These are phyloP conservation scores for Cinclus cinclus DNA, from an alignment of 2,113 vertebrate species.

Conservation along the genomic window DNA sequence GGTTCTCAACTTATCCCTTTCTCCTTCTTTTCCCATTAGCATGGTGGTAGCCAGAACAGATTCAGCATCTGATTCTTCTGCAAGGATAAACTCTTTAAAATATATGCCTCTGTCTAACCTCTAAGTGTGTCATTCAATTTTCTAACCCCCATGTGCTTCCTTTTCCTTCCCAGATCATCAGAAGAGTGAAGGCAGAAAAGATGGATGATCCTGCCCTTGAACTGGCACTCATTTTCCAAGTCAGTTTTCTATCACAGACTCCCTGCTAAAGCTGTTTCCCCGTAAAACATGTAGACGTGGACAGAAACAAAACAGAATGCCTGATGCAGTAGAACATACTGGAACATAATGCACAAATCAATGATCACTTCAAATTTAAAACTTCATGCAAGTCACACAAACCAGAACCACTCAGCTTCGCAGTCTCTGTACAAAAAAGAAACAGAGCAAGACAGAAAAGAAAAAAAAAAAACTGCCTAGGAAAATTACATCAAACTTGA, in stretches of 20 bases:
- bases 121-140: neutral
- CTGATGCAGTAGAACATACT: neutral
- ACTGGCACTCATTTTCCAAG: neutral
- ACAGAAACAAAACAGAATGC: slow-evolving; percentile 33
- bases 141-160: neutral
- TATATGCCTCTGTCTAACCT: neutral
- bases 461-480: neutral
- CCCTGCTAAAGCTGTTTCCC: neutral
- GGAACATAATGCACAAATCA: slow-evolving; percentile 37
- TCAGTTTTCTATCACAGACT: slow-evolving; percentile 18
- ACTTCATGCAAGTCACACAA: slow-evolving; percentile 23
- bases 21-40: neutral
- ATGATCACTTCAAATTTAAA: slow-evolving; percentile 33
- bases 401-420: neutral
- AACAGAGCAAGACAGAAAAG: neutral
- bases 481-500: neutral
- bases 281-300: neutral
- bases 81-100: neutral
- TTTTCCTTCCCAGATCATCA: neutral
- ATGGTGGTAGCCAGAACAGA: neutral
- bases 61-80: neutral
- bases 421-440: neutral
- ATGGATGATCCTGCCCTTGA: neutral
- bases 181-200: neutral
- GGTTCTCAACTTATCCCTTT: neutral